Conservation (phyloP, 2,113 vertebrate genomes). For the Panthera tigris region DNA sequence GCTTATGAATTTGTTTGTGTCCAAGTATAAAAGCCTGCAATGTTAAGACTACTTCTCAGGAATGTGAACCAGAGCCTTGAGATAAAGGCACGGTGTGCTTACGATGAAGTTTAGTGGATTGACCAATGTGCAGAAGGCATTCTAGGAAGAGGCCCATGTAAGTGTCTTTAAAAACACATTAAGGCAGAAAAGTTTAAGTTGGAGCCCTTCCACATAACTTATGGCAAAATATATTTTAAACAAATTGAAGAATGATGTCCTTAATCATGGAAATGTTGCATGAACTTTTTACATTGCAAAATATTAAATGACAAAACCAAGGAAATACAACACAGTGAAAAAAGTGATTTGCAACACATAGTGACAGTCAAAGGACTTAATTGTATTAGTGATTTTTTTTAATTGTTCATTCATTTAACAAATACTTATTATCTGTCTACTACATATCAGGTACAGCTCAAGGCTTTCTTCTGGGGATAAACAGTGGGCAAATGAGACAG, state of each 20-base stretch:
- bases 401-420: background rate
- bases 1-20: background rate
- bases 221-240: conserved; percentile 14
- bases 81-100: background rate
- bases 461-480: background rate
- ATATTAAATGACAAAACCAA: background rate
- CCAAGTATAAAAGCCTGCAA: background rate
- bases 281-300: background rate
- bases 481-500: background rate
- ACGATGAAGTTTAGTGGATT: background rate
- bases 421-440: background rate
- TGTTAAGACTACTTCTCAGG: background rate
- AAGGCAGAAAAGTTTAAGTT: background rate
- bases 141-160: background rate
- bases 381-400: background rate
- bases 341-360: background rate
- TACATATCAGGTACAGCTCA: background rate
- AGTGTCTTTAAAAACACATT: background rate
- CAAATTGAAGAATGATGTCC: background rate
- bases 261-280: background rate
- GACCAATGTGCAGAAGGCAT: background rate
- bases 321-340: background rate
- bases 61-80: background rate
- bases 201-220: background rate
- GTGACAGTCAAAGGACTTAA: background rate